phyloP scores from a whole-genome alignment of 2,113 vertebrate species.

The Heterotilapia buettikoferi region DNA sequence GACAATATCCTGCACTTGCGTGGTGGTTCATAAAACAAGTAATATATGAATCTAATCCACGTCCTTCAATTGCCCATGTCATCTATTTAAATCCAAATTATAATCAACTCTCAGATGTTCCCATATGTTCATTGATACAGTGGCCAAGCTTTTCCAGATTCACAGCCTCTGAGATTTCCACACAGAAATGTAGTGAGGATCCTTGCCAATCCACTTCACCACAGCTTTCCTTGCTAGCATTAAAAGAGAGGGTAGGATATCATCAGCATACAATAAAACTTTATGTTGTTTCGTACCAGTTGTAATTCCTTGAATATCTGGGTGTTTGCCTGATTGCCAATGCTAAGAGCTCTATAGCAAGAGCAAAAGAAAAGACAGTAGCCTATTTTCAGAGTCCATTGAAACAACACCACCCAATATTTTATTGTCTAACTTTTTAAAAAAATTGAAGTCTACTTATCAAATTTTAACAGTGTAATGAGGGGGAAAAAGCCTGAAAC shows the following conservation, averaged over 20 bases:
- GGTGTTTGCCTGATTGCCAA: neutral
- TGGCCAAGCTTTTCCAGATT: neutral
- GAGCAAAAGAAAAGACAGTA: neutral
- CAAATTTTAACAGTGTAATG: neutral
- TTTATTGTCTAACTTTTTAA: neutral
- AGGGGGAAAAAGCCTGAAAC: neutral
- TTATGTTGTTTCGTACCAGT: neutral
- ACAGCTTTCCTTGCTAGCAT: neutral
- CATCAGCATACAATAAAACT: neutral
- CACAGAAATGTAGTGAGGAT: neutral
- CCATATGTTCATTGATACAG: too few relatives aligned
- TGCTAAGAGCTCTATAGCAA: neutral
- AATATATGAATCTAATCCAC: too few relatives aligned
- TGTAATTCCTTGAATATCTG: neutral
- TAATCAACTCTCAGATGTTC: too few relatives aligned
- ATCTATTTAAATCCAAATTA: too few relatives aligned
- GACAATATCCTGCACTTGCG: too few relatives aligned
- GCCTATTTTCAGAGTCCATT: neutral
- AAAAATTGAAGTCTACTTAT: neutral
- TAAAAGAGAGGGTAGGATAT: neutral
- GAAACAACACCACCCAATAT: neutral
- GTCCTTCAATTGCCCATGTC: too few relatives aligned
- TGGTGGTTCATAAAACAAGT: too few relatives aligned
- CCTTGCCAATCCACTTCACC: neutral
- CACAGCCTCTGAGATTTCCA: neutral